Percentiles rank a stretch among this genome's conserved stretches.
Evolutionary conservation across 2,797 vertebrate genomes (phyloP).

Genomic region (Cossypha heuglini): DNA sequence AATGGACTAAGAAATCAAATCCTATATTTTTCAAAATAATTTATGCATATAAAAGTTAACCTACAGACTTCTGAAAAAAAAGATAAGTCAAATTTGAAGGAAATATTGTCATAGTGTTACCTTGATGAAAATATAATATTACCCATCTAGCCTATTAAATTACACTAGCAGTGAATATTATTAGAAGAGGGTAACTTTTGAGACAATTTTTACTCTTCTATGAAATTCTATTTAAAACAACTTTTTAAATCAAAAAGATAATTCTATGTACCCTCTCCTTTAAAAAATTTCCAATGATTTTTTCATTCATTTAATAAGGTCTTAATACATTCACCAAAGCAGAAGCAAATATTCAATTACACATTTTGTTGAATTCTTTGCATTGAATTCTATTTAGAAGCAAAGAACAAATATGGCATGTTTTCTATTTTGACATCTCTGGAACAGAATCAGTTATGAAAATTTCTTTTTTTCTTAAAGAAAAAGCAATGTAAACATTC

Average conservation of each 20-base stretch:
- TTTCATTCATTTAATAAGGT: background rate
- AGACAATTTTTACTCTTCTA: background rate
- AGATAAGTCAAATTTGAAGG: background rate
- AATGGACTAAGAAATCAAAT: background rate
- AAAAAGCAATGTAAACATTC: background rate
- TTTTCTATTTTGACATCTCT: background rate
- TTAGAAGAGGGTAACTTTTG: background rate
- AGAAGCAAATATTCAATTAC: background rate
- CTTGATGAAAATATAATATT: background rate
- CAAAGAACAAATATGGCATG: background rate
- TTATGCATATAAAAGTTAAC: background rate
- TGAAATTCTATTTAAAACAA: background rate
- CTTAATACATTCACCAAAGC: background rate
- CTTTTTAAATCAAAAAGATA: background rate
- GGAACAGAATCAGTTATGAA: background rate
- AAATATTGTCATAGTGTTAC: background rate
- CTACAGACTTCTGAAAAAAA: background rate
- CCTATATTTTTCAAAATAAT: background rate
- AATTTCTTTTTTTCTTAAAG: background rate
- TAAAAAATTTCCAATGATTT: background rate
- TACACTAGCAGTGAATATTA: background rate
- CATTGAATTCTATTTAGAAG: background rate
- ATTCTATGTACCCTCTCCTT: accelerated
- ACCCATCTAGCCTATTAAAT: background rate
- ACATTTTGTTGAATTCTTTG: background rate